Evolutionary conservation across 2,113 vertebrate species (phyloP), one percentile per base, ranked within the genome.

Genomic region (Bostrychus sinensis): DNA sequence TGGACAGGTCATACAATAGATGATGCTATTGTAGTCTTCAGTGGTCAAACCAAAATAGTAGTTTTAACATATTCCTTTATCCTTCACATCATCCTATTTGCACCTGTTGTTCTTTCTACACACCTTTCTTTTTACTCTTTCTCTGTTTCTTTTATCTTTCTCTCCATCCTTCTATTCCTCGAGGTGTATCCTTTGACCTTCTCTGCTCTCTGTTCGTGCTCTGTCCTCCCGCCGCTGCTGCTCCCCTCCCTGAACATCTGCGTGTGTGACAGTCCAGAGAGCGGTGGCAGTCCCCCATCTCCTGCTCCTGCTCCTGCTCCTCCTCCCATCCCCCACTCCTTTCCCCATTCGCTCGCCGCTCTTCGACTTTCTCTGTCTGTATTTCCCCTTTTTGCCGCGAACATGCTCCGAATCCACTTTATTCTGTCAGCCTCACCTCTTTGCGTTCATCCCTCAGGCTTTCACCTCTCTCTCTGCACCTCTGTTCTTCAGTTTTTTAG

Each of bases 241-340:
- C 14, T 73, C 55, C 63, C 72, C 77, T 82, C 85, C 87, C 85
- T 7, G 70, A 89, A 89, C 89, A 89, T 89, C 87, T 89, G 89
- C 82, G 86, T 73, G 54, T 85, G 86, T 86, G 87, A 90, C 87
- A 90, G 78, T 78, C 72, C 56, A 81, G 75, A 82, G 76, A 77
- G 67, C 51, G 26, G 75, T 61, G 81, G 78, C 80, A 73, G 65
- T 85, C 84, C 87, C 86, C 45, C 12, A 56, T 59, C 56, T 7
- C n/a, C n/a, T n/a, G n/a, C 37, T 60, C 61, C 66, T 73, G 46
- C 34, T 55, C 60, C 13, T 50, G 38, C 32, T 32, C 63, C 63
- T 56, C 77, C 63, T 65, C 53, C 50, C 9, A n/a, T 56, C 59
- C 63, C 36, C 22, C 25, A 7, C 10, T 36, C 19, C 26, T 42